phyloP scores from a whole-genome alignment of 2,113 vertebrate genomes.

The Lepus americanus region DNA sequence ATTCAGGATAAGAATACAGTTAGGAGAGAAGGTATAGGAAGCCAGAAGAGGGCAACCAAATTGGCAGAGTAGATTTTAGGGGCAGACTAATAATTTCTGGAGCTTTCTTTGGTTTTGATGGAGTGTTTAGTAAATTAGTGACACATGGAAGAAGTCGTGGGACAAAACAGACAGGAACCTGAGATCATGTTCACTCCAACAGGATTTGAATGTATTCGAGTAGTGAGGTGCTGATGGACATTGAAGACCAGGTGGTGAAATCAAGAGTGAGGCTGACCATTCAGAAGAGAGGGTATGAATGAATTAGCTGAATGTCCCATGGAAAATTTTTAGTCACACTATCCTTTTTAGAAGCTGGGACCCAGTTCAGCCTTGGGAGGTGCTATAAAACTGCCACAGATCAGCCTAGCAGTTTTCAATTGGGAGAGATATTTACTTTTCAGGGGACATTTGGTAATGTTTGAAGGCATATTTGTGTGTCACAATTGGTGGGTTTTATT shows the following conservation, averaged over 20 bases:
- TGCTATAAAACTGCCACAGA: not conserved
- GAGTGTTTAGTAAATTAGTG: conserved; percentile 36
- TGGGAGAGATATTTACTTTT: not conserved
- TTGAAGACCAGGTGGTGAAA: not conserved
- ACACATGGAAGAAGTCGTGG: not conserved
- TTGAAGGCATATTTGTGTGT: not conserved
- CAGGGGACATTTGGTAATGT: not conserved
- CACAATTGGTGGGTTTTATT: not conserved
- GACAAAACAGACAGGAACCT: not conserved
- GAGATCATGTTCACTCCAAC: not conserved
- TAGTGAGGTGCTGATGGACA: not conserved
- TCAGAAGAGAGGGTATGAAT: not conserved
- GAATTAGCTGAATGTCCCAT: not conserved
- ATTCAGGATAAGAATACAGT: not conserved
- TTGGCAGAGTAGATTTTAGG: not conserved
- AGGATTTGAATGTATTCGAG: not conserved
- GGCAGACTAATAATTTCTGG: not conserved
- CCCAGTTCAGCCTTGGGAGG: not conserved
- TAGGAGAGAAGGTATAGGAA: not conserved
- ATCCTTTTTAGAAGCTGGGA: not conserved
- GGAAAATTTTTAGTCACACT: not conserved
- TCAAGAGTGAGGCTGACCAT: not conserved
- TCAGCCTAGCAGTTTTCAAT: not conserved
- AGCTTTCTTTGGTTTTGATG: conserved; percentile 44
- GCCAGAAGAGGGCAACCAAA: not conserved